Conservation (phyloP, 2,113 vertebrate species). For the Nasalis larvatus region DNA sequence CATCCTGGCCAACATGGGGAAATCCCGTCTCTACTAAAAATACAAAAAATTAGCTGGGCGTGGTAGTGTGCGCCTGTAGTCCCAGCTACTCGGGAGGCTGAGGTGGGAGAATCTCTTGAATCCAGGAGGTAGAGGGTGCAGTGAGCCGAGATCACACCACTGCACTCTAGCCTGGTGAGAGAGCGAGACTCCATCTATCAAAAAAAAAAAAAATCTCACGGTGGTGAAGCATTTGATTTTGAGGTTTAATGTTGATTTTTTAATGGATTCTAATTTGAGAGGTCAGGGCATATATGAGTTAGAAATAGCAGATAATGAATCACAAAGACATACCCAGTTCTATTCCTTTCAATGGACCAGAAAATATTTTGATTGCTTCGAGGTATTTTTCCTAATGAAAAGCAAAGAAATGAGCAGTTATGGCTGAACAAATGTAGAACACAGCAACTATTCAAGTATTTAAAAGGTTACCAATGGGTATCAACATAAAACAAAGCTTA, state of each 20-base stretch:
- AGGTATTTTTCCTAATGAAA: constrained; percentile 83
- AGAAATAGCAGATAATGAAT: neutral
- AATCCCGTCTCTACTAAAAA: too few species aligned
- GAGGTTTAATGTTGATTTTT: neutral
- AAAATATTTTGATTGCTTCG: constrained; percentile 85
- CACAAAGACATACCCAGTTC: constrained; percentile 80
- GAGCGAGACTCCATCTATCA: rapidly evolving
- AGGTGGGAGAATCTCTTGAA: too few species aligned
- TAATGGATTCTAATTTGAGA: neutral
- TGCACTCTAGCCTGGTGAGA: too few species aligned
- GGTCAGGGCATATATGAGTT: neutral
- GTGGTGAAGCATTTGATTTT: neutral
- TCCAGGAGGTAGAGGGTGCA: too few species aligned
- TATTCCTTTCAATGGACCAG: constrained; percentile 85
- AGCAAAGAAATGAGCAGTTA: rapidly evolving
- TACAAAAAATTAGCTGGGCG: too few species aligned
- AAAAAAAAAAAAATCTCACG: neutral
- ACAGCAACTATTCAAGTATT: neutral
- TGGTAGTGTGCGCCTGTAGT: too few species aligned
- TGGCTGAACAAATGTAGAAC: neutral
- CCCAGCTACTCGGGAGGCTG: too few species aligned
- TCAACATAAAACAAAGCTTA: neutral
- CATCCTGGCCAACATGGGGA: too few species aligned
- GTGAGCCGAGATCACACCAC: rapidly evolving
- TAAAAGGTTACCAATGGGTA: neutral